These are phyloP conservation scores for Falcunculus frontatus DNA, from an alignment of 2,113 vertebrate species.

Conservation along the genomic window DNA sequence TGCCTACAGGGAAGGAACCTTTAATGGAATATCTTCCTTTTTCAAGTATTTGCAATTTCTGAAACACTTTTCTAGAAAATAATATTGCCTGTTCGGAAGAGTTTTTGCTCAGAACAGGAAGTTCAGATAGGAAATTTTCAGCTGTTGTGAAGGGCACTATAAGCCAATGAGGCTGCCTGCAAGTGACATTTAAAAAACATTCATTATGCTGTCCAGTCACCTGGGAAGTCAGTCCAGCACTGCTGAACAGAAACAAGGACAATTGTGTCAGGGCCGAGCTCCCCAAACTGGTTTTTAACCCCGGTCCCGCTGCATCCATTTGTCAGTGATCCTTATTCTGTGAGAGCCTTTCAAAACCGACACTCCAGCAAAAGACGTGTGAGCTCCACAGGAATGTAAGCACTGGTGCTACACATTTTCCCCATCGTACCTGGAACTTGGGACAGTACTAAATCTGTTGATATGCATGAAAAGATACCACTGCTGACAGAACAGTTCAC, in stretches of 20 bases:
- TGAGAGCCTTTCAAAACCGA: neutral
- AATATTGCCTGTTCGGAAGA: neutral
- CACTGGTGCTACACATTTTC: neutral
- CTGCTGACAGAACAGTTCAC: neutral
- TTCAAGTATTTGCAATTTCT: neutral
- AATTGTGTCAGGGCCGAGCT: neutral
- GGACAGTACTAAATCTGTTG: neutral
- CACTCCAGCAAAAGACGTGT: neutral
- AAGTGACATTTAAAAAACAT: neutral
- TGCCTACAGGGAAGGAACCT: neutral
- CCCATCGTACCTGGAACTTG: fast-evolving
- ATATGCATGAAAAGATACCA: neutral
- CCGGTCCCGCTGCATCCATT: fast-evolving
- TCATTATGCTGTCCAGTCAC: neutral
- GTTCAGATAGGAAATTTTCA: neutral
- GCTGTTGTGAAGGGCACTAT: fast-evolving
- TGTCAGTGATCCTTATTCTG: neutral
- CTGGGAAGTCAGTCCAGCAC: neutral
- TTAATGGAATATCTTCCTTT: neutral
- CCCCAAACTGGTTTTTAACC: neutral
- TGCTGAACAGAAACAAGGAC: neutral
- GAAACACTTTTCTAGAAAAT: neutral
- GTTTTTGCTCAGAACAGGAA: neutral
- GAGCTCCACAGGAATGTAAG: neutral
- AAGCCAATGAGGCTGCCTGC: neutral